Percentiles rank a stretch among this genome's conserved stretches.
Evolutionary conservation across 2,797 vertebrate genomes (phyloP).

Genomic region (Falco rusticolus): DNA sequence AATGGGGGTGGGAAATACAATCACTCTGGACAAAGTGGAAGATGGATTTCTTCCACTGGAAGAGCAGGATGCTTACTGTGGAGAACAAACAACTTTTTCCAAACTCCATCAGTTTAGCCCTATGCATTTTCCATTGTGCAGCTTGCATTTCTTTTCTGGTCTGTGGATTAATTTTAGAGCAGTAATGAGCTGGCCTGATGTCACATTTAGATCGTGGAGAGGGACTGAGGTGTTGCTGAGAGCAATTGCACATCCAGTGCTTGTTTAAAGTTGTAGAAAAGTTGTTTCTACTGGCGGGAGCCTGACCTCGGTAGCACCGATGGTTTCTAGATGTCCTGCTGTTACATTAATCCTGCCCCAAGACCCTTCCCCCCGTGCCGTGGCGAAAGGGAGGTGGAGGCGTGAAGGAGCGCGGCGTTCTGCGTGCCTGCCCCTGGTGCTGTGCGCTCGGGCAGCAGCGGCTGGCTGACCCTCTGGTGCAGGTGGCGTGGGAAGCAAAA

Average conservation of each 20-base stretch:
- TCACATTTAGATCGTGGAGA: fast-evolving
- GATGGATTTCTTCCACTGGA: not conserved
- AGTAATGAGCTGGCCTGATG: fast-evolving
- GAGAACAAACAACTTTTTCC: not conserved
- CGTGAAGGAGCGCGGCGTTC: not conserved
- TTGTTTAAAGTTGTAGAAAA: not conserved
- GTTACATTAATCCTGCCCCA: too few species aligned
- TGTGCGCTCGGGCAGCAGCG: too few species aligned
- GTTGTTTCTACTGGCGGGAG: not conserved
- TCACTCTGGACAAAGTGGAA: not conserved
- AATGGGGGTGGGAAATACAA: not conserved
- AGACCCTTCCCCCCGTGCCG: fast-evolving
- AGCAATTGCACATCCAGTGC: fast-evolving
- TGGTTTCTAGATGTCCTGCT: not conserved
- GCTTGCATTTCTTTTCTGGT: not conserved
- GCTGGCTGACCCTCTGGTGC: too few species aligned
- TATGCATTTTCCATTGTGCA: fast-evolving
- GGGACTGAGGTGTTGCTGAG: not conserved
- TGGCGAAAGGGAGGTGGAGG: not conserved
- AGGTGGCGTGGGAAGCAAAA: not conserved
- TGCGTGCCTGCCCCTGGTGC: too few species aligned
- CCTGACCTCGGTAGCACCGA: not conserved
- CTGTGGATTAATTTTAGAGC: not conserved
- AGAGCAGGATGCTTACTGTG: not conserved
- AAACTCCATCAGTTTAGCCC: not conserved